Evolutionary conservation across 2,113 vertebrate genomes (phyloP).

Genomic region (Psammodynastes pulverulentus): DNA sequence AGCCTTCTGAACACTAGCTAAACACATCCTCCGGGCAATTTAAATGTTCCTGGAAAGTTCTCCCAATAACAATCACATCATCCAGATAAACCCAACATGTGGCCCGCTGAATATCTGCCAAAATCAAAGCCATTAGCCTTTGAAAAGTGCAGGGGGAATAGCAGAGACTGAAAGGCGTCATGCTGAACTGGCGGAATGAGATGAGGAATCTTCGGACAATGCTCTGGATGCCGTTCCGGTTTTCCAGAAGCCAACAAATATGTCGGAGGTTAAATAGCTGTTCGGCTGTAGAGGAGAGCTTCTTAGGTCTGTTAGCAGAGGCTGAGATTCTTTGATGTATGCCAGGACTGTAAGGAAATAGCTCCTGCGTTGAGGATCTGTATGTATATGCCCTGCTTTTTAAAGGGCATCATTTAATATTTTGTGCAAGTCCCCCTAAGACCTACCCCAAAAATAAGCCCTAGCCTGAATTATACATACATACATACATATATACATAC

Average conservation of each 20-base stretch:
- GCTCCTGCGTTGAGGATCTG: conserved; percentile 11
- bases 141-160: conserved; percentile 65
- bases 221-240: conserved; percentile 54
- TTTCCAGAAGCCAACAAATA: conserved; percentile 40
- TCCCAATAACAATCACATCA: conserved; percentile 71
- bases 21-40: conserved; percentile 63
- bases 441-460: no score
- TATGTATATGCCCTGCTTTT: conserved; percentile 10
- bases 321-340: not conserved
- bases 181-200: conserved; percentile 41
- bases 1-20: conserved; percentile 57
- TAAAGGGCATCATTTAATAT: rapidly evolving
- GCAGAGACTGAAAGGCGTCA: conserved; percentile 65
- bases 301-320: not conserved
- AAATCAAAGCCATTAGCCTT: conserved; percentile 61
- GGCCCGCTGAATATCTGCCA: conserved; percentile 63
- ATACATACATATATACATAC: no score
- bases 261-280: conserved; percentile 26
- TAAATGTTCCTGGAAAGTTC: conserved; percentile 69
- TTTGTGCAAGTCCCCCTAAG: not conserved
- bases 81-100: conserved; percentile 67
- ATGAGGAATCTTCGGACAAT: conserved; percentile 58
- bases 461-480: no score
- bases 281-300: not conserved
- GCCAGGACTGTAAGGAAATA: not conserved